Conservation (phyloP, 2,113 vertebrate genomes). For the Emydura subglobosa region DNA sequence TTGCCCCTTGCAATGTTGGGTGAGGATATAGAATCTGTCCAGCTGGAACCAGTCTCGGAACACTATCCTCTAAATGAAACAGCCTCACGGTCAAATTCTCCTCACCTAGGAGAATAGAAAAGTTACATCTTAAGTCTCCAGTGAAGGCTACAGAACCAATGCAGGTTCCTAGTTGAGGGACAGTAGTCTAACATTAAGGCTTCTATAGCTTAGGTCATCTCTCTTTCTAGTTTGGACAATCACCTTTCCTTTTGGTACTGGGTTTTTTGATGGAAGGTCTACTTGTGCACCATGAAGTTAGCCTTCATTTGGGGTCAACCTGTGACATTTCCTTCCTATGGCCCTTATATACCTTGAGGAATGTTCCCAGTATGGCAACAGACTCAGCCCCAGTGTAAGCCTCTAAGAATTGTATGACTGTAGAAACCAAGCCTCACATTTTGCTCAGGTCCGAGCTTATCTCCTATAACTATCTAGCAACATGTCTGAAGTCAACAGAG, state of each 20-base stretch:
- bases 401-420: constrained; percentile 13
- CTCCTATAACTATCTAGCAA: constrained; percentile 45
- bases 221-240: neutral
- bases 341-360: constrained; percentile 15
- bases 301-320: neutral
- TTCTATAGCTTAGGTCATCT: neutral
- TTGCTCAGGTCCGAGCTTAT: constrained; percentile 11
- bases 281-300: neutral
- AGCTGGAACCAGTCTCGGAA: neutral
- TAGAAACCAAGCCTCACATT: constrained; percentile 27
- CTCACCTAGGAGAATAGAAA: constrained; percentile 24
- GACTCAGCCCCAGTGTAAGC: constrained; percentile 22
- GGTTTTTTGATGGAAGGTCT: neutral
- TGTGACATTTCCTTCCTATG: neutral
- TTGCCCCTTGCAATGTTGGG: neutral
- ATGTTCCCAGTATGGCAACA: constrained; percentile 40
- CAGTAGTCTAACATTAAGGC: neutral
- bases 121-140: neutral
- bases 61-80: neutral
- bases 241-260: neutral
- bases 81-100: neutral
- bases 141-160: neutral
- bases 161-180: neutral
- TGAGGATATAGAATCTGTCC: neutral
- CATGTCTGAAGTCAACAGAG: neutral